Evolutionary conservation across 2,888 invertebrate genomes (phyloP).

Genomic region (Dicyrtoma fusca): DNA sequence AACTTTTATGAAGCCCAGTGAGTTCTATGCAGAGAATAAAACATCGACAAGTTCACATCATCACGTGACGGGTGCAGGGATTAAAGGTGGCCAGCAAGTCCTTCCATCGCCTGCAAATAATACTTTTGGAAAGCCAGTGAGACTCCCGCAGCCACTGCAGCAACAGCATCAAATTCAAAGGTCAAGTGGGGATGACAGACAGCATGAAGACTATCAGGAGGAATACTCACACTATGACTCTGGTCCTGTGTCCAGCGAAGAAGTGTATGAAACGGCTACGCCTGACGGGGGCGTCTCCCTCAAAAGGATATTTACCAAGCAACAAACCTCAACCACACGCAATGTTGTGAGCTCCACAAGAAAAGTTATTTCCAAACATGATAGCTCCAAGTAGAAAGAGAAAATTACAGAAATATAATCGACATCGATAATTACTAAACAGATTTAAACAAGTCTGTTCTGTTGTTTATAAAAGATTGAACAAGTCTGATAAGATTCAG

Average conservation of each 20-base stretch:
- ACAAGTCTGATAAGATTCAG: no score
- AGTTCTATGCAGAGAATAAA: slow-evolving; percentile 39
- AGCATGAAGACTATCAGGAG: slow-evolving; percentile 40
- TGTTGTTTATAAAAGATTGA: no score
- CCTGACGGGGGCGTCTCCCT: slow-evolving; percentile 54
- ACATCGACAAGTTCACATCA: no score
- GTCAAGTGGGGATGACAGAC: slow-evolving; percentile 17
- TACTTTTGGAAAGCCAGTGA: slow-evolving; percentile 44
- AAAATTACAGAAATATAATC: no score
- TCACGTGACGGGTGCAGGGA: neutral
- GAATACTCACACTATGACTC: slow-evolving; percentile 54
- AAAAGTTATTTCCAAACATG: slow-evolving; percentile 51
- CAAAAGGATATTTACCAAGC: slow-evolving; percentile 53
- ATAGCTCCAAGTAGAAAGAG: slow-evolving; percentile 18
- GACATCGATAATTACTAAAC: no score
- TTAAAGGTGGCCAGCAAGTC: slow-evolving; percentile 47
- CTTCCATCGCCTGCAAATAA: slow-evolving; percentile 51
- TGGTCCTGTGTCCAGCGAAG: slow-evolving; percentile 52
- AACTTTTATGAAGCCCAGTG: slow-evolving; percentile 55
- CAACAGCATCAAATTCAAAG: slow-evolving; percentile 31
- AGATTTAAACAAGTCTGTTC: no score
- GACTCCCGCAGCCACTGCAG: slow-evolving; percentile 17
- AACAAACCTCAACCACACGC: slow-evolving; percentile 53
- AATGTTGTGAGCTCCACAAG: slow-evolving; percentile 50
- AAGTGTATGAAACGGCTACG: slow-evolving; percentile 51